Conservation (phyloP, 2,113 vertebrate genomes). For the Paradisaea rubra region DNA sequence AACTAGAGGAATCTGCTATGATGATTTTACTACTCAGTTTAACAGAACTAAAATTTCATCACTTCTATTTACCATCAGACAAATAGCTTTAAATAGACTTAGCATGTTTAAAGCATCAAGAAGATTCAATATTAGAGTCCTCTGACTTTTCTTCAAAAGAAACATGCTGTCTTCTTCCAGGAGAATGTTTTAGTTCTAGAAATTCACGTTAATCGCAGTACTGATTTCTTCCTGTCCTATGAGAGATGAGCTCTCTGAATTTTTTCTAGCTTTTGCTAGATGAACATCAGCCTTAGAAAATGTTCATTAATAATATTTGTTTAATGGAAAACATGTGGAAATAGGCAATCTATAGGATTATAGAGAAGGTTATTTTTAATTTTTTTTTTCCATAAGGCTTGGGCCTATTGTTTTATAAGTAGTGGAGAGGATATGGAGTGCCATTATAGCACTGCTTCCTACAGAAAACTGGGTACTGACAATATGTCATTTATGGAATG, state of each 20-base stretch:
- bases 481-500: not conserved
- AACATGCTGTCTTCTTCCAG: not conserved
- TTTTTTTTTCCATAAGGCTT: not conserved
- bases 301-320: not conserved
- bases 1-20: not conserved
- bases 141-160: not conserved
- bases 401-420: not conserved
- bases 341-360: not conserved
- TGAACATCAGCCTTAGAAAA: not conserved
- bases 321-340: not conserved
- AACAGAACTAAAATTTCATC: not conserved
- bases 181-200: not conserved
- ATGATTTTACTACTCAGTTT: not conserved
- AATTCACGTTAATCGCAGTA: not conserved
- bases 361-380: not conserved
- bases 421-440: not conserved
- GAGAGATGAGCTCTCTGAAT: not conserved
- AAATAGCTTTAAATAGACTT: not conserved
- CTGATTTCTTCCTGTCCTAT: not conserved
- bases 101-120: not conserved
- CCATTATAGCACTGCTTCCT: not conserved
- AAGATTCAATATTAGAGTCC: not conserved
- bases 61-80: not conserved
- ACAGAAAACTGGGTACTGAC: conserved; percentile 8
- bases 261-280: not conserved